Conservation (phyloP, 2,888 invertebrate species). For the Blastobasis adustella region DNA sequence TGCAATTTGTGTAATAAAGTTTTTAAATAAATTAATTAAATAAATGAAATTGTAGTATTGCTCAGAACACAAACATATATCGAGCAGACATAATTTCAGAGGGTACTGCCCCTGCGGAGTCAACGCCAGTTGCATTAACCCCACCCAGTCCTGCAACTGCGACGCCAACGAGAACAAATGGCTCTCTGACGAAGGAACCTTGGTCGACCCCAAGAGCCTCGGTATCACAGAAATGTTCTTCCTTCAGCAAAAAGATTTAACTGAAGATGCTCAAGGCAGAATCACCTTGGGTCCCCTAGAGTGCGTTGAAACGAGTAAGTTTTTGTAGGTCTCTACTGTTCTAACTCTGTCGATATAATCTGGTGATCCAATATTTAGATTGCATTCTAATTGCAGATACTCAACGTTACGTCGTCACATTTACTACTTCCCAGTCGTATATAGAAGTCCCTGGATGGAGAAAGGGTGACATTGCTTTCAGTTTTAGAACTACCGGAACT, state of each 20-base stretch:
- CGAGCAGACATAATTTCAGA: slow-evolving; percentile 49
- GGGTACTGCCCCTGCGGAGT: slow-evolving; percentile 85
- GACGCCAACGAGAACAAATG: slow-evolving; percentile 91
- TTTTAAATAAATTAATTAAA: too few relatives aligned
- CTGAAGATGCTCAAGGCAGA: slow-evolving; percentile 88
- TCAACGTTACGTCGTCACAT: slow-evolving; percentile 93
- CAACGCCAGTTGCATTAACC: slow-evolving; percentile 87
- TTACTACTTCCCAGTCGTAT: slow-evolving; percentile 93
- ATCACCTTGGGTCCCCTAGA: slow-evolving; percentile 93
- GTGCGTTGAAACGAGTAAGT: slow-evolving; percentile 95
- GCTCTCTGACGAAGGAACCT: slow-evolving; percentile 92
- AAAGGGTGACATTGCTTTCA: slow-evolving; percentile 93
- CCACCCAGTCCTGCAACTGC: slow-evolving; percentile 91
- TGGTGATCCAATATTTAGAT: too few relatives aligned
- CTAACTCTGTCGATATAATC: too few relatives aligned
- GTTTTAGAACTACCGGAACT: slow-evolving; percentile 93
- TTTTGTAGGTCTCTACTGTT: neutral
- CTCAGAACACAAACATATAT: slow-evolving; percentile 11
- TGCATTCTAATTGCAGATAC: slow-evolving; percentile 77
- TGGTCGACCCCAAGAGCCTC: slow-evolving; percentile 85
- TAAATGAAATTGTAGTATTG: too few relatives aligned
- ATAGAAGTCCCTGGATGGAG: slow-evolving; percentile 96
- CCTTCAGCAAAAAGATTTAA: slow-evolving; percentile 87
- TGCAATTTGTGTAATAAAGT: too few relatives aligned
- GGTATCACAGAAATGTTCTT: slow-evolving; percentile 95